Evolutionary conservation across 2,888 invertebrate species (phyloP).

Genomic region (Drepana falcataria): DNA sequence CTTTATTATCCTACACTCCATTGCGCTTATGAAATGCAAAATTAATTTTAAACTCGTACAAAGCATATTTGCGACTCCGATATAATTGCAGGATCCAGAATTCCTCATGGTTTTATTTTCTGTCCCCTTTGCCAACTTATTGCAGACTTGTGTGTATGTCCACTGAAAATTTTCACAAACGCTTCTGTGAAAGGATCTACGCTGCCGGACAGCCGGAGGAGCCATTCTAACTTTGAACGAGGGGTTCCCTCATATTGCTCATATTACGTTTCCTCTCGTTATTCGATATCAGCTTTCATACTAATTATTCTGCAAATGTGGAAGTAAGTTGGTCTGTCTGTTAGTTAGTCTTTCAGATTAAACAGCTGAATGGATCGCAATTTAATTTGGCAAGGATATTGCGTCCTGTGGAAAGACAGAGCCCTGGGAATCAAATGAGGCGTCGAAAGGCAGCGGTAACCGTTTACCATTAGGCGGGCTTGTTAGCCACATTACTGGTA

Average conservation of each 20-base stretch:
- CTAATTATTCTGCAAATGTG: too few relatives aligned
- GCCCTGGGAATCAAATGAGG: too few relatives aligned
- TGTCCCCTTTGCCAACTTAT: conserved; percentile 35
- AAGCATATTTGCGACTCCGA: conserved; percentile 36
- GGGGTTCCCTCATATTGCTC: conserved; percentile 10
- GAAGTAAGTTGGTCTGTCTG: too few relatives aligned
- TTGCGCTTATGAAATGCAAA: conserved; percentile 41
- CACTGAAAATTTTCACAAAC: conserved; percentile 31
- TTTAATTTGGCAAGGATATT: too few relatives aligned
- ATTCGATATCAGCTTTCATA: too few relatives aligned
- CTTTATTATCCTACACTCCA: not conserved
- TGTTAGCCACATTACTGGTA: too few relatives aligned
- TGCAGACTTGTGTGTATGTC: conserved; percentile 37
- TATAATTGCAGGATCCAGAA: conserved; percentile 46
- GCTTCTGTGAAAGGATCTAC: conserved; percentile 11
- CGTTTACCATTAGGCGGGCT: too few relatives aligned
- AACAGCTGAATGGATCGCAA: too few relatives aligned
- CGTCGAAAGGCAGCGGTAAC: too few relatives aligned
- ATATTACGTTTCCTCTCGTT: too few relatives aligned
- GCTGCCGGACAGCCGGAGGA: conserved; percentile 10
- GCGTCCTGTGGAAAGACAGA: too few relatives aligned
- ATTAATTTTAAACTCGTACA: conserved; percentile 46
- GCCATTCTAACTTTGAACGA: conserved; percentile 13
- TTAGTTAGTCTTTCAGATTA: too few relatives aligned
- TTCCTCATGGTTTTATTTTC: conserved; percentile 42